These are phyloP conservation scores for Anthonomus grandis DNA, from an alignment of 1,140 invertebrate species.

Conservation along the genomic window DNA sequence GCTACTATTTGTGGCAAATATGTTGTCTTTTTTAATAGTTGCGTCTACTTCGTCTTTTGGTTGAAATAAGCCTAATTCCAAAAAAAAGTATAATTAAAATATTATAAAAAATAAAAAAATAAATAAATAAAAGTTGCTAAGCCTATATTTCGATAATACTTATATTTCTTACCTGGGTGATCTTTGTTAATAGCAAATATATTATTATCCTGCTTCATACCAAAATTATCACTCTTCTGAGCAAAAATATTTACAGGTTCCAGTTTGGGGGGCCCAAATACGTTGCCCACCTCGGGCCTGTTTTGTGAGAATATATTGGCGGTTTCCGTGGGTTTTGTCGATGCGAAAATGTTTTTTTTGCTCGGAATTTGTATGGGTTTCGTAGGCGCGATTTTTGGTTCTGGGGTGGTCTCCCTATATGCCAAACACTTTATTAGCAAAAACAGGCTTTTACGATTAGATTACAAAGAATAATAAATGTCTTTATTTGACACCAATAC, in stretches of 20 bases:
- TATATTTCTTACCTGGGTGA: no score
- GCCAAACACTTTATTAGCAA: no score
- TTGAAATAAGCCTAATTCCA: slow-evolving; percentile 2
- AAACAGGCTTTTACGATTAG: no score
- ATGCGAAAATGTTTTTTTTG: slow-evolving; percentile 18
- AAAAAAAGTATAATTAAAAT: no score
- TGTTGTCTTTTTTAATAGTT: slow-evolving; percentile 1
- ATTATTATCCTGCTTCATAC: slow-evolving; percentile 5
- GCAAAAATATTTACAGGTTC: slow-evolving; percentile 7
- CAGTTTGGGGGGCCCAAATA: slow-evolving; percentile 17
- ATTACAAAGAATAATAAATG: no score
- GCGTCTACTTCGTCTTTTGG: slow-evolving; percentile 1
- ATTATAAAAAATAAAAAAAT: no score
- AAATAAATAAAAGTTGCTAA: no score
- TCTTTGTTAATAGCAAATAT: slow-evolving; percentile 10
- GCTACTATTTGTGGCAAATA: not conserved
- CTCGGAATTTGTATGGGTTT: no score
- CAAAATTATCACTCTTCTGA: not conserved
- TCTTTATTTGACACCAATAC: no score
- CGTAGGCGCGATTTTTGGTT: slow-evolving; percentile 17
- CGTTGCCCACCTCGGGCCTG: not conserved
- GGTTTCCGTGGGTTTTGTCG: not conserved
- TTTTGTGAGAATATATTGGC: slow-evolving; percentile 24
- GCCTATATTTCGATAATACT: no score
- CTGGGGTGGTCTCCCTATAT: slow-evolving; percentile 22